Evolutionary conservation across 2,888 invertebrate species (phyloP), one percentile per base, ranked within the genome.

Genomic region (Drosophila parthenogenetica): DNA sequence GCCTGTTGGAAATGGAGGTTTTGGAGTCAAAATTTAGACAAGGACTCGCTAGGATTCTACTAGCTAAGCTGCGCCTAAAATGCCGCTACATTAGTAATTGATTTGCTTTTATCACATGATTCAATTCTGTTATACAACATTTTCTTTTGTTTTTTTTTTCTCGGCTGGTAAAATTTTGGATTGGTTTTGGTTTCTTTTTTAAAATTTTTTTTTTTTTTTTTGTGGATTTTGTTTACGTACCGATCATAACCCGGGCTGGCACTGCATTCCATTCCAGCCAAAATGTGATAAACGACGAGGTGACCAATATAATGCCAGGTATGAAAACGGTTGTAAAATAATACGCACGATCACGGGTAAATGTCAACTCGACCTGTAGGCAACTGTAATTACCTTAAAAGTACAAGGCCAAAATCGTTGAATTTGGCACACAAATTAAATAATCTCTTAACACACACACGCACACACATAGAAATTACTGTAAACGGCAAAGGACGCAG

Each of bases 221-320:
- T 60, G 66, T 75, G 29, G 48, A 54, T 73, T 70, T 63, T 63
- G 45, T 79, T 81, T 90, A 94, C 95, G 94, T 94, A 97, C 97
- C 97, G 94, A 98, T 97, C 97, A 98, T 98, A 91, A 98, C 98
- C 93, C 98, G 95, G 92, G 98, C 98, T 92, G 98, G 98, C 91
- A 98, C 98, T 89, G 98, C 98, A 93, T 98, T 98, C 97, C 98
- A 98, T 94, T 98, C 98, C 93, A 98, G 95, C 98, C 98, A 98
- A 94, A 98, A 98, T 91, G 98, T 98, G 93, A 98, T 98, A 95
- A 98, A 98, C 91, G 98, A 98, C 93, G 97, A 97, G 89, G 98
- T 98, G 93, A 98, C 98, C 94, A 98, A 95, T 93, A 98, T 97
- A 92, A 98, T 97, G 91, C 98, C 98, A 90, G 98, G 98, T 94